Percentiles rank a stretch among this genome's conserved stretches.
Evolutionary conservation across 2,797 vertebrate species (phyloP).

Genomic region (Pantherophis alleghaniensis): DNA sequence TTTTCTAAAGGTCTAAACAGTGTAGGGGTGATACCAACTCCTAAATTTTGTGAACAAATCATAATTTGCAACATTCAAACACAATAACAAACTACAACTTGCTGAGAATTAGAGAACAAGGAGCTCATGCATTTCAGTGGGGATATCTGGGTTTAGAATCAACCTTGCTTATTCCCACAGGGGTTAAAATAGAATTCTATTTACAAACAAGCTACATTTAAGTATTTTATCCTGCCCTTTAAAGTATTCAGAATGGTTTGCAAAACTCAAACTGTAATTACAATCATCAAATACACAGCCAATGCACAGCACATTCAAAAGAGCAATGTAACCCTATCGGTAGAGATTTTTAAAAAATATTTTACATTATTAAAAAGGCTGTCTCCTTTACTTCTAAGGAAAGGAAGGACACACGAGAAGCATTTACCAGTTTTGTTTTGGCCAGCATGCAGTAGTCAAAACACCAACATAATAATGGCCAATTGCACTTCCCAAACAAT

Average conservation of each 20-base stretch:
- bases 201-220: neutral
- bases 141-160: neutral
- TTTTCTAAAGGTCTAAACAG: neutral
- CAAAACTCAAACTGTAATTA: neutral
- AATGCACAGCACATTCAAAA: neutral
- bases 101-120: neutral
- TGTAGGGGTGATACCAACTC: neutral
- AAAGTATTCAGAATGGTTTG: neutral
- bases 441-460: neutral
- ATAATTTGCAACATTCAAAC: neutral
- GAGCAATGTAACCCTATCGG: neutral
- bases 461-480: neutral
- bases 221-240: neutral
- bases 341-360: neutral
- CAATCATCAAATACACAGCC: neutral
- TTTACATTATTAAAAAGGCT: neutral
- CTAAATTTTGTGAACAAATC: neutral
- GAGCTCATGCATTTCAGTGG: neutral
- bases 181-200: neutral
- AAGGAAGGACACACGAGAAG: neutral
- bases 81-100: neutral
- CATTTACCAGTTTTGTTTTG: neutral
- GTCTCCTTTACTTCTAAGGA: neutral
- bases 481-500: neutral
- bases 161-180: neutral